Evolutionary conservation across 2,888 invertebrate genomes (phyloP).

Genomic region (Oegoconia quadripuncta): DNA sequence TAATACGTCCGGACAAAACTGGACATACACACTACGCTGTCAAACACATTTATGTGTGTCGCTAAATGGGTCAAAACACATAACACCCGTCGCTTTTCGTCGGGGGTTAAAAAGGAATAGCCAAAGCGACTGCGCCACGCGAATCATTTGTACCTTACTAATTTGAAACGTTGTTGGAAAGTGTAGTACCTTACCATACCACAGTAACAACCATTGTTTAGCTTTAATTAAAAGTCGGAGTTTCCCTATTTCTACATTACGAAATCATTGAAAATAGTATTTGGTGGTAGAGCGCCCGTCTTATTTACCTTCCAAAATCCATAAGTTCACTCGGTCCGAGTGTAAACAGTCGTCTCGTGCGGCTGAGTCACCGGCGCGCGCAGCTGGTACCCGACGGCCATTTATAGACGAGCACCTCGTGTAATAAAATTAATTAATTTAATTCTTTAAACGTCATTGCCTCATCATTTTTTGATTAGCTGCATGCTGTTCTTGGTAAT

Average conservation of each 20-base stretch:
- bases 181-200: no score
- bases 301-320: conserved; percentile 16
- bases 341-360: conserved; percentile 39
- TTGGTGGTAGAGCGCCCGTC: neutral
- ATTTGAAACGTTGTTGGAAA: neutral
- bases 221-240: no score
- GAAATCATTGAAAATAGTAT: conserved; percentile 3
- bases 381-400: conserved; percentile 47
- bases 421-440: conserved; percentile 16
- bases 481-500: no score
- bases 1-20: no score
- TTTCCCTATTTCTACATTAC: conserved; percentile 7
- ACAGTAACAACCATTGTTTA: no score
- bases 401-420: conserved; percentile 42
- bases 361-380: conserved; percentile 46
- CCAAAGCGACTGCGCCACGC: neutral
- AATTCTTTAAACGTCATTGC: no score
- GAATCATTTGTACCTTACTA: neutral
- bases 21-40: no score
- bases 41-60: no score
- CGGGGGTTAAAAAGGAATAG: neutral
- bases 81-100: no score
- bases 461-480: no score
- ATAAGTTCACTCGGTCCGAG: conserved; percentile 14
- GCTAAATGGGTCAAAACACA: no score